Evolutionary conservation across 2,888 invertebrate genomes (phyloP).

Genomic region (Polylopha cassiicola): DNA sequence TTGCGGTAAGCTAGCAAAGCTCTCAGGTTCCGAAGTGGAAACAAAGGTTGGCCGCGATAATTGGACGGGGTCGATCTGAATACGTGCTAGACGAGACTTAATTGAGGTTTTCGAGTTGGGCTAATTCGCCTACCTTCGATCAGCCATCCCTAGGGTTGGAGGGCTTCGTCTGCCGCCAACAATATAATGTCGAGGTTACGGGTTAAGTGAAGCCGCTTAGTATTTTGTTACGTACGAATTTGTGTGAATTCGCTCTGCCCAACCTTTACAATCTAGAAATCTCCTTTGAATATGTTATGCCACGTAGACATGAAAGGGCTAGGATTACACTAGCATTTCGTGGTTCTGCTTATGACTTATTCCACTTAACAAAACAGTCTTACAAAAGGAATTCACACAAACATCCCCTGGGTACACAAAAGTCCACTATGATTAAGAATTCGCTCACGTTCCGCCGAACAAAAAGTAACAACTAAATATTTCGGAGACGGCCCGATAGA

Average conservation of each 20-base stretch:
- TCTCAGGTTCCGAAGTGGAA: constrained; percentile 50
- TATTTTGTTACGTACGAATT: constrained; percentile 44
- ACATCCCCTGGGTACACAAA: constrained; percentile 41
- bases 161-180: constrained; percentile 51
- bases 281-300: no score
- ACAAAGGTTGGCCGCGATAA: constrained; percentile 72
- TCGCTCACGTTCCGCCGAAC: constrained; percentile 68
- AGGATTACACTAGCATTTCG: no score
- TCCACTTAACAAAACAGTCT: background rate
- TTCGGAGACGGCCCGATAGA: constrained; percentile 70
- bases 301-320: no score
- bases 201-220: constrained; percentile 58
- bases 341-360: constrained; percentile 15
- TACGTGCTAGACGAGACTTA: constrained; percentile 75
- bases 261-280: no score
- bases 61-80: constrained; percentile 74
- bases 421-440: constrained; percentile 60
- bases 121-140: constrained; percentile 75
- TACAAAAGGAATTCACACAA: constrained; percentile 32
- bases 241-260: constrained; percentile 6
- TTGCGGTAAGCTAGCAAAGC: constrained; percentile 34
- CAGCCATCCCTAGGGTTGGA: constrained; percentile 44
- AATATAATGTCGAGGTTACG: constrained; percentile 37
- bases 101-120: constrained; percentile 76
- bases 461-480: constrained; percentile 78